A percentile compares a stretch with the other conserved stretches of the same genome.
Conservation (phyloP, 1,140 invertebrate species). For the Drosophila repletoides region DNA sequence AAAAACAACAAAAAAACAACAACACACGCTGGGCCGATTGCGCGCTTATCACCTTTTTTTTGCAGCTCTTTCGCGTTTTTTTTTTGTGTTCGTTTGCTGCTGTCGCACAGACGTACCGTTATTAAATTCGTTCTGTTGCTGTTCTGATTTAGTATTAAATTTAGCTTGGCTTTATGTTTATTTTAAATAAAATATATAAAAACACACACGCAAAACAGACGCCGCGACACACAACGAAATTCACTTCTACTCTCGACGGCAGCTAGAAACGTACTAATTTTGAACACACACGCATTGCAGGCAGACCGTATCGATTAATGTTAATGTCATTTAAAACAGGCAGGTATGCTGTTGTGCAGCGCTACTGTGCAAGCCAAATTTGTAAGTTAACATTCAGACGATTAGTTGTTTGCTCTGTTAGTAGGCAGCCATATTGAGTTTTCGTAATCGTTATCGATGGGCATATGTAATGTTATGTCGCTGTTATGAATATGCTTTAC, state of each 20-base stretch:
- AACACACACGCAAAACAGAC: conserved; percentile 26
- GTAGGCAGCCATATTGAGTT: no score
- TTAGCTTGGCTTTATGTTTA: conserved; percentile 14
- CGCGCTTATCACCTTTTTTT: conserved; percentile 55
- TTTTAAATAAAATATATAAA: conserved; percentile 42
- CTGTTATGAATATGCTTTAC: no score
- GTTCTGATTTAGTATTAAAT: conserved; percentile 14
- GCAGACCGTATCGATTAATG: conserved; percentile 11
- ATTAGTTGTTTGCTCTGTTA: no score
- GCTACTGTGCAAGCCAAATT: no score
- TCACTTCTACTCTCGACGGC: conserved; percentile 33
- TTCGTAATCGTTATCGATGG: not conserved
- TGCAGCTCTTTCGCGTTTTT: conserved; percentile 32
- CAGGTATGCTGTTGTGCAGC: not conserved
- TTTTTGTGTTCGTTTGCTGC: conserved; percentile 1
- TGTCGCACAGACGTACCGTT: conserved; percentile 24
- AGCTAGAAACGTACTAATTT: conserved; percentile 42
- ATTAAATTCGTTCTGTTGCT: conserved; percentile 15
- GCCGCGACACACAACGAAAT: conserved; percentile 21
- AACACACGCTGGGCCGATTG: conserved; percentile 22
- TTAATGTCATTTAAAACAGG: not conserved
- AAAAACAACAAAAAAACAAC: conserved; percentile 10
- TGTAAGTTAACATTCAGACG: no score
- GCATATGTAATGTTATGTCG: no score
- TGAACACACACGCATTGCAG: not conserved